Percentiles rank a stretch among this genome's conserved stretches.
Evolutionary conservation across 2,888 invertebrate species (phyloP).

Genomic region (Margaritifera margaritifera): DNA sequence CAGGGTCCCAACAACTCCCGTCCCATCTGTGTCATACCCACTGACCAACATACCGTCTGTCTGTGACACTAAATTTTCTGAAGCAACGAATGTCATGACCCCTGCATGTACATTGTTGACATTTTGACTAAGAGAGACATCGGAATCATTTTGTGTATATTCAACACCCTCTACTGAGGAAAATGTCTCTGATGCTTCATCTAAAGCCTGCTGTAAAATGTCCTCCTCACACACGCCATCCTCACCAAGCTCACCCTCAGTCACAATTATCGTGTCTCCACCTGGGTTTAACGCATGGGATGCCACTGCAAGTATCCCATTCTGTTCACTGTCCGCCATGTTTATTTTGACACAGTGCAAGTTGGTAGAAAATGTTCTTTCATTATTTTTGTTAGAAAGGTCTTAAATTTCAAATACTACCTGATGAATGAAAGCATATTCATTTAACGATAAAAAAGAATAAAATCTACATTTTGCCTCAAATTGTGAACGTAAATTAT

Average conservation of each 20-base stretch:
- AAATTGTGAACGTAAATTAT: background rate
- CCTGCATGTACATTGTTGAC: background rate
- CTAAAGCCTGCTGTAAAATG: conserved; percentile 65
- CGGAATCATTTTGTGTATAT: background rate
- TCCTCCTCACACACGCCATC: conserved; percentile 52
- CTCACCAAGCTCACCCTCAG: conserved; percentile 20
- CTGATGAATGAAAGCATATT: no score
- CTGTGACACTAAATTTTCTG: background rate
- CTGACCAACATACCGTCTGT: conserved; percentile 12
- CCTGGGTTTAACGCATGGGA: conserved; percentile 31
- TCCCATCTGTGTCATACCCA: background rate
- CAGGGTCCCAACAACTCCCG: conserved; percentile 24
- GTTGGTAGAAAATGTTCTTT: no score
- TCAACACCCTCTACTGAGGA: conserved; percentile 24
- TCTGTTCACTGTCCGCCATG: conserved; percentile 61
- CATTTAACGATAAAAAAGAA: no score
- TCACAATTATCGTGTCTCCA: conserved; percentile 28
- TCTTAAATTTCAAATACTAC: no score
- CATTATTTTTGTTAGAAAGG: no score
- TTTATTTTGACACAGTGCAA: conserved; percentile 47
- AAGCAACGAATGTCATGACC: background rate
- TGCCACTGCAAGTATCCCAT: conserved; percentile 44
- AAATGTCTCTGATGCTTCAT: conserved; percentile 53
- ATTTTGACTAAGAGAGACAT: background rate
- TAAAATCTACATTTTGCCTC: background rate